These are phyloP conservation scores for Amphipoea lucens DNA, from an alignment of 2,888 invertebrate genomes.

Conservation along the genomic window DNA sequence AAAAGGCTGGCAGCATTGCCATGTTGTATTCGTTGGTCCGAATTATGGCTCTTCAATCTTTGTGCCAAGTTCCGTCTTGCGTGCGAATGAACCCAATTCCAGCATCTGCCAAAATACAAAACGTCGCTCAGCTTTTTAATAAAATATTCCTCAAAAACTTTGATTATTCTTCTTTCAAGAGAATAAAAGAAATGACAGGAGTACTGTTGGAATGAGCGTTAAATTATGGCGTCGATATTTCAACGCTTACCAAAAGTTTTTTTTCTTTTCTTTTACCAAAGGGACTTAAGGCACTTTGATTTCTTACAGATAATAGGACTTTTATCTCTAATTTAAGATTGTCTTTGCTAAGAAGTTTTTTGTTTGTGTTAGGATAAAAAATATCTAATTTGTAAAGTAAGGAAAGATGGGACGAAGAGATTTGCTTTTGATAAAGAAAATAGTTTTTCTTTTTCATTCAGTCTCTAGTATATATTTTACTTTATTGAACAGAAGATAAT, in stretches of 20 bases:
- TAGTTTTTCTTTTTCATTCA: slow-evolving; percentile 23
- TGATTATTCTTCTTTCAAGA: slow-evolving; percentile 30
- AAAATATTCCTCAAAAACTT: slow-evolving; percentile 38
- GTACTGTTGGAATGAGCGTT: slow-evolving; percentile 45
- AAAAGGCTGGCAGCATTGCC: too few species aligned
- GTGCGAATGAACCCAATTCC: slow-evolving; percentile 12
- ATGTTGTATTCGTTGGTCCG: not conserved
- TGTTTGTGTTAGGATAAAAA: slow-evolving; percentile 29
- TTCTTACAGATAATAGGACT: slow-evolving; percentile 48
- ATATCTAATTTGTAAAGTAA: slow-evolving; percentile 34
- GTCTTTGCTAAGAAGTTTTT: slow-evolving; percentile 34
- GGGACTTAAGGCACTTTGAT: slow-evolving; percentile 52
- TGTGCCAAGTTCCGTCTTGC: slow-evolving; percentile 6
- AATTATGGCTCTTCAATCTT: not conserved
- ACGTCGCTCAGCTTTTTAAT: slow-evolving; percentile 14
- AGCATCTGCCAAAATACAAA: slow-evolving; percentile 24
- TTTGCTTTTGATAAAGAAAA: slow-evolving; percentile 27
- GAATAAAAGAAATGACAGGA: slow-evolving; percentile 49
- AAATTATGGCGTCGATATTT: slow-evolving; percentile 57
- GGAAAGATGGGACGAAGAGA: slow-evolving; percentile 21
- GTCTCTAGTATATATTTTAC: not conserved
- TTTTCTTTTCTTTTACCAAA: slow-evolving; percentile 32
- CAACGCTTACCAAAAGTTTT: slow-evolving; percentile 43
- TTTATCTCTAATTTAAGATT: slow-evolving; percentile 55
- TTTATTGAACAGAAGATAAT: slow-evolving; percentile 31